A percentile compares a stretch with the other conserved stretches of the same genome.
phyloP scores from a whole-genome alignment of 2,888 invertebrate genomes.

The Bombylius major region DNA sequence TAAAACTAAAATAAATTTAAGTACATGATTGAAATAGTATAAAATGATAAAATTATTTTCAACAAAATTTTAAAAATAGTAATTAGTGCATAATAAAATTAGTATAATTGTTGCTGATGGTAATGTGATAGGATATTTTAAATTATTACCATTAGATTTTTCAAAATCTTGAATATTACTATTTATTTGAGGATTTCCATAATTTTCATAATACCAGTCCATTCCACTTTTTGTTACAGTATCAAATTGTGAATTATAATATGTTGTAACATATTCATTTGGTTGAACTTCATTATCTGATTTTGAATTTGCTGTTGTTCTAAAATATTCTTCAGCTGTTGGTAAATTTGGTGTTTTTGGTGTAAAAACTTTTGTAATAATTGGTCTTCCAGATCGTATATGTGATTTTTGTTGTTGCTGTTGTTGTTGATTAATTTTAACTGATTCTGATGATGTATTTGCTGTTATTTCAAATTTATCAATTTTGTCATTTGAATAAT shows the following conservation, averaged over 20 bases:
- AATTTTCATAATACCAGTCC: slow-evolving; percentile 80
- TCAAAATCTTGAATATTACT: not conserved
- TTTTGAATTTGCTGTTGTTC: slow-evolving; percentile 20
- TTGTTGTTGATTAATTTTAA: not conserved
- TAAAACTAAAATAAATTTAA: too few relatives aligned
- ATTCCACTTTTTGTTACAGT: slow-evolving; percentile 43
- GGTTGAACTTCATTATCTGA: slow-evolving; percentile 13
- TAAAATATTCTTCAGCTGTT: slow-evolving; percentile 33
- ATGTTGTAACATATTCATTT: slow-evolving; percentile 22
- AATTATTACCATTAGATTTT: not conserved
- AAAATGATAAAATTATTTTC: too few relatives aligned
- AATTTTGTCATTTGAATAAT: not conserved
- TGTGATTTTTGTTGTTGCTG: slow-evolving; percentile 16
- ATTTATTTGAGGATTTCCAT: slow-evolving; percentile 24
- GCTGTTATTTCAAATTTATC: not conserved
- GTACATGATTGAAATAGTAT: too few relatives aligned
- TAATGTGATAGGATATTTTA: too few relatives aligned
- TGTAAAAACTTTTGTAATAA: slow-evolving; percentile 47
- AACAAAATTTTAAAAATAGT: too few relatives aligned
- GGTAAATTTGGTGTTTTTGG: slow-evolving; percentile 28
- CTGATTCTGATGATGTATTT: not conserved
- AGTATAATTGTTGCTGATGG: too few relatives aligned
- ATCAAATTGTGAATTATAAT: slow-evolving; percentile 35
- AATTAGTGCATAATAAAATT: too few relatives aligned
- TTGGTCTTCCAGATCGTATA: slow-evolving; percentile 41